Conservation (phyloP, 2,113 vertebrate genomes). For the Melanerpes formicivorus region DNA sequence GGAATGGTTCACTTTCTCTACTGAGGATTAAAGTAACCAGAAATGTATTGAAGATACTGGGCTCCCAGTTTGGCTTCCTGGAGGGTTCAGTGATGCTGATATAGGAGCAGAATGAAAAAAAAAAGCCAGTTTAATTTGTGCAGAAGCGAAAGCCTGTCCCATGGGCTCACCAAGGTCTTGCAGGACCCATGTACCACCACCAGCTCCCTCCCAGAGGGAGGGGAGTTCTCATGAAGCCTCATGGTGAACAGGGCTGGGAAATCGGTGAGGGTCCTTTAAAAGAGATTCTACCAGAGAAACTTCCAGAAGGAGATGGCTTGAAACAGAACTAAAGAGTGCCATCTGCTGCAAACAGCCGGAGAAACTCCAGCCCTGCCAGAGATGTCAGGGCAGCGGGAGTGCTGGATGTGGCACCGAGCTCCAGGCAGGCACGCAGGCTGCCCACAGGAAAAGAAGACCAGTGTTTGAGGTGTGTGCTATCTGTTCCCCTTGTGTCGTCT, state of each 20-base stretch:
- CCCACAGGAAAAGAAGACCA: not conserved
- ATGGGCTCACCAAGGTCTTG: not conserved
- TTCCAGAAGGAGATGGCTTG: conserved; percentile 80
- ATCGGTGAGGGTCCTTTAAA: conserved; percentile 65
- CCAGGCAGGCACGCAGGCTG: not conserved
- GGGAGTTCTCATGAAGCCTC: conserved; percentile 43
- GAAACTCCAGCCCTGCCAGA: conserved; percentile 29
- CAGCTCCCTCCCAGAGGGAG: not conserved
- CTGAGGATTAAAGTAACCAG: not conserved
- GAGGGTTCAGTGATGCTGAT: not conserved
- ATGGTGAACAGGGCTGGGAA: conserved; percentile 54
- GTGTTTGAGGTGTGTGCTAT: accelerated
- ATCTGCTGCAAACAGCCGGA: conserved; percentile 79
- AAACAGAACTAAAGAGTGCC: conserved; percentile 87
- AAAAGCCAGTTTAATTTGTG: not conserved
- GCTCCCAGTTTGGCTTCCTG: not conserved
- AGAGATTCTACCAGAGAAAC: conserved; percentile 77
- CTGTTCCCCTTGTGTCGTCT: not conserved
- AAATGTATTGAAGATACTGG: not conserved
- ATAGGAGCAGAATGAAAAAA: not conserved
- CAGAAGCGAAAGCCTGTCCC: not conserved
- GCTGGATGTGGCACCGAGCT: conserved; percentile 4
- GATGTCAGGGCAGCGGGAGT: not conserved
- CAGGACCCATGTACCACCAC: not conserved
- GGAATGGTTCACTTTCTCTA: not conserved